phyloP scores from a whole-genome alignment of 2,113 vertebrate genomes.

The Syrmaticus mikado region DNA sequence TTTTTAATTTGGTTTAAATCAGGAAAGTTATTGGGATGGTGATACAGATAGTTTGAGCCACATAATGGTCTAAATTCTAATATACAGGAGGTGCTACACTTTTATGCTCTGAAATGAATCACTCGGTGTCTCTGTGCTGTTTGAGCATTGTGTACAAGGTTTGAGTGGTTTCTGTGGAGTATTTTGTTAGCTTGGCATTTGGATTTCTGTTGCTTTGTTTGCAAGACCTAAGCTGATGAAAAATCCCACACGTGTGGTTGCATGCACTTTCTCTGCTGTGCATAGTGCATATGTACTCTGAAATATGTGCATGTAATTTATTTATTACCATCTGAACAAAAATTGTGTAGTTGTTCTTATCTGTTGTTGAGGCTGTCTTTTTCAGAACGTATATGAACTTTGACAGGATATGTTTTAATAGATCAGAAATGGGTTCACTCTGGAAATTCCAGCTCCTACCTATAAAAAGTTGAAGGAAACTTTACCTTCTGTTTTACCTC shows the following conservation, averaged over 20 bases:
- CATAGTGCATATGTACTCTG: not conserved
- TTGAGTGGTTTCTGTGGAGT: not conserved
- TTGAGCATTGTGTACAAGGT: not conserved
- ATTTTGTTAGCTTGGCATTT: not conserved
- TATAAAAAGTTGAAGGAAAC: not conserved
- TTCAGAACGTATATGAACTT: not conserved
- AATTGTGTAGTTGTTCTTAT: not conserved
- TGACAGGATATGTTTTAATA: not conserved
- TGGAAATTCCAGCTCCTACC: not conserved
- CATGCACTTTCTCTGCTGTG: not conserved
- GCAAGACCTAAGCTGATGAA: not conserved
- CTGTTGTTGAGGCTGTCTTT: not conserved
- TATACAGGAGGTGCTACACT: not conserved
- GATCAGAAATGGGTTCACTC: not conserved
- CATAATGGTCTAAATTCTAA: not conserved
- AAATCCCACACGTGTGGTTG: accelerated
- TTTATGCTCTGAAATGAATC: not conserved
- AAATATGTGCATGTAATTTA: not conserved
- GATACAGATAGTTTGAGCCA: not conserved
- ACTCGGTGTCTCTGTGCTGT: not conserved
- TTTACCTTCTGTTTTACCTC: not conserved
- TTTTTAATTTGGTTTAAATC: not conserved
- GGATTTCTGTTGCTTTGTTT: not conserved
- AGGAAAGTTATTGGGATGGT: not conserved
- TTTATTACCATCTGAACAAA: not conserved